Evolutionary conservation across 2,797 vertebrate genomes (phyloP).

Genomic region (Pterois miles): DNA sequence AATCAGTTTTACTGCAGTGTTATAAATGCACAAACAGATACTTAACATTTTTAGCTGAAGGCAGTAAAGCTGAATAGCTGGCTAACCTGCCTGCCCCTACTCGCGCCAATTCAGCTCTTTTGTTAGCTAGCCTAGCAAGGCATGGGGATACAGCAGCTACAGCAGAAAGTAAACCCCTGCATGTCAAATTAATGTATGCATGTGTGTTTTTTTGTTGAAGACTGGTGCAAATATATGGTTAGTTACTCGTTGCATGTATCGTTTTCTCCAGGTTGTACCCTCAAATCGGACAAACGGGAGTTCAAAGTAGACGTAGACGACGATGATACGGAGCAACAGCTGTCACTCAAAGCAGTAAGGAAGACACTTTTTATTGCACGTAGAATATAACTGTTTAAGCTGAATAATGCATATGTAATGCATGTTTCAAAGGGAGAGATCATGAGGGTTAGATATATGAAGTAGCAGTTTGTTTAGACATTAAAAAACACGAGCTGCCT

Average conservation of each 20-base stretch:
- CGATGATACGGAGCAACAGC: conserved; percentile 85
- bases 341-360: conserved; percentile 86
- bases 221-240: fast-evolving
- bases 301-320: conserved; percentile 83
- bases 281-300: conserved; percentile 83
- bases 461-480: too few species aligned
- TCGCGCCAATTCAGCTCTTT: conserved; percentile 70
- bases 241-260: conserved; percentile 2
- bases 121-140: conserved; percentile 62
- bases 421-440: not conserved
- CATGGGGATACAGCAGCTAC: not conserved
- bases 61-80: not conserved
- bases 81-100: not conserved
- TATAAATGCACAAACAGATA: not conserved
- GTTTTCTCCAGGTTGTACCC: conserved; percentile 76
- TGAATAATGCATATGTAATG: fast-evolving
- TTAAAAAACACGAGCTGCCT: too few species aligned
- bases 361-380: fast-evolving
- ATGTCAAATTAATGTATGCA: not conserved
- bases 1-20: not conserved
- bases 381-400: not conserved
- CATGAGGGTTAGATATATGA: too few species aligned
- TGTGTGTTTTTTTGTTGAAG: not conserved
- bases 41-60: not conserved
- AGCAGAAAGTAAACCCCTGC: not conserved